Conservation (phyloP, 2,888 invertebrate genomes). For the Erpobdella octoculata region DNA sequence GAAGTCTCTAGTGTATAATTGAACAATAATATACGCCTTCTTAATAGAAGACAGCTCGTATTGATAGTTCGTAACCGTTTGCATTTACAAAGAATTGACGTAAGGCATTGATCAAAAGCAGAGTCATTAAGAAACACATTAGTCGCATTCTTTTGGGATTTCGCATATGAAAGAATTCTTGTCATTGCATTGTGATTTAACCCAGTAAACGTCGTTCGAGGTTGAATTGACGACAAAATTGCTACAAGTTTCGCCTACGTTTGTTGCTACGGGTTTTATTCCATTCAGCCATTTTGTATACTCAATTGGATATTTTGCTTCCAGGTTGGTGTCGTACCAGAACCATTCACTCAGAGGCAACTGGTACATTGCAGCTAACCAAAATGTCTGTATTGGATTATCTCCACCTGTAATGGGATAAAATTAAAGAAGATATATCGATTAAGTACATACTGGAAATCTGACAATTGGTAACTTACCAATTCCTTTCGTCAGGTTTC, state of each 20-base stretch:
- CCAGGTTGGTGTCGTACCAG: slow-evolving; percentile 28
- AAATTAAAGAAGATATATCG: not conserved
- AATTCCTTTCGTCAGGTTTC: not conserved
- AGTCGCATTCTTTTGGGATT: slow-evolving; percentile 23
- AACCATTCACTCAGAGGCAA: not conserved
- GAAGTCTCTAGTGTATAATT: too few species aligned
- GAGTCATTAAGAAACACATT: not conserved
- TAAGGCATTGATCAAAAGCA: too few species aligned
- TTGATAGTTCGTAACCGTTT: too few species aligned
- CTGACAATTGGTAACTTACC: not conserved
- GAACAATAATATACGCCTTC: too few species aligned
- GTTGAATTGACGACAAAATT: slow-evolving; percentile 5
- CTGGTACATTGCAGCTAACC: slow-evolving; percentile 31
- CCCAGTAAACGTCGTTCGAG: slow-evolving; percentile 14
- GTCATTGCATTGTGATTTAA: slow-evolving; percentile 7
- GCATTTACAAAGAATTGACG: too few species aligned
- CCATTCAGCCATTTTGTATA: slow-evolving; percentile 31
- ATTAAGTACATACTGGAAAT: too few species aligned
- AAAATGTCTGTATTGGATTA: slow-evolving; percentile 16
- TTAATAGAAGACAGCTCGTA: too few species aligned
- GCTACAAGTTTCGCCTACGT: slow-evolving; percentile 10
- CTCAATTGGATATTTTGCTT: not conserved
- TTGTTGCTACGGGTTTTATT: slow-evolving; percentile 18
- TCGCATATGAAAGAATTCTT: slow-evolving; percentile 29
- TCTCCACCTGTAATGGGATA: too few species aligned